These are phyloP conservation scores for Brachyalestes nurse DNA, from an alignment of 2,797 vertebrate genomes.

Conservation along the genomic window DNA sequence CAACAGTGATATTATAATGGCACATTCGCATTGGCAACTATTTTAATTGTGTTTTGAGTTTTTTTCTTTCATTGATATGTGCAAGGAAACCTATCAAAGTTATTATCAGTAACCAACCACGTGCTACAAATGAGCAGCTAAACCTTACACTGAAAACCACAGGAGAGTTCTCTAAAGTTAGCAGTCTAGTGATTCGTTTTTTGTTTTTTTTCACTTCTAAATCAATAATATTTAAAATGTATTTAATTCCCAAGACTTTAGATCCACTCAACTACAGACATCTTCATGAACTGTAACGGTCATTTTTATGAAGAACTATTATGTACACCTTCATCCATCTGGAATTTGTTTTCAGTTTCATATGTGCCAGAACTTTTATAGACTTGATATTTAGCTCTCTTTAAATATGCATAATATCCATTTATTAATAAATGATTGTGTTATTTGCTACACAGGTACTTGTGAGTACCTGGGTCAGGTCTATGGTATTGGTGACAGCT, in stretches of 20 bases:
- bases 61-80: not conserved
- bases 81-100: not conserved
- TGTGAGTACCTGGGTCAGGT: constrained; percentile 75
- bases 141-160: not conserved
- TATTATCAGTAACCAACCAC: not conserved
- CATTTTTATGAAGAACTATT: no score
- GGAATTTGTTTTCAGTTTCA: no score
- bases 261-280: no score
- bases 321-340: no score
- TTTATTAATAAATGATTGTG: not conserved
- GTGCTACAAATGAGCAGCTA: not conserved
- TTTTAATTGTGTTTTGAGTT: not conserved
- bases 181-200: not conserved
- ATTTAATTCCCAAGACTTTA: no score
- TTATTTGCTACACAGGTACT: constrained; percentile 62
- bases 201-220: not conserved
- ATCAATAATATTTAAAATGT: not conserved
- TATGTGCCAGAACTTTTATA: no score
- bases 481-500: constrained; percentile 77
- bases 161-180: not conserved
- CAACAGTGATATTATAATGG: no score
- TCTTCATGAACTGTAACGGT: no score
- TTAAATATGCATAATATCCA: not conserved
- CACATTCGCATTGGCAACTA: not conserved
- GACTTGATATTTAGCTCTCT: not conserved